Evolutionary conservation across 2,113 vertebrate species (phyloP).

Genomic region (Ophthalmotilapia sp.): DNA sequence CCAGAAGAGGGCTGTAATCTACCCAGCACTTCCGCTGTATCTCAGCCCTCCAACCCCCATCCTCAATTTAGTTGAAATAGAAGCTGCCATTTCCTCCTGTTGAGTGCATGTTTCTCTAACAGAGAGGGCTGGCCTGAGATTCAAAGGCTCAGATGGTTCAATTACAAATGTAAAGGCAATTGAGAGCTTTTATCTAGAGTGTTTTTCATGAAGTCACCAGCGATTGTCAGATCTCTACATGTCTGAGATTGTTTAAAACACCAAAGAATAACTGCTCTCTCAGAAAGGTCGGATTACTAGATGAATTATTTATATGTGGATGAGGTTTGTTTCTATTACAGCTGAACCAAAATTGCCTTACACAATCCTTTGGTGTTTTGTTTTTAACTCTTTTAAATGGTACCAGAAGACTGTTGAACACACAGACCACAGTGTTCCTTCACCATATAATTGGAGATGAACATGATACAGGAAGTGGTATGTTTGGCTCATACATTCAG

Average conservation of each 20-base stretch:
- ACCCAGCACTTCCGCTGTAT: neutral
- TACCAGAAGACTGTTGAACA: neutral
- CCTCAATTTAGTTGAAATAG: neutral
- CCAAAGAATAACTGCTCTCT: conserved; percentile 3
- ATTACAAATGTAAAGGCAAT: conserved; percentile 40
- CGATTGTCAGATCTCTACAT: conserved; percentile 28
- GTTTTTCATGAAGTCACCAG: conserved; percentile 35
- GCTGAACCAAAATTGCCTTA: conserved; percentile 8
- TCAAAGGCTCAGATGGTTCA: conserved; percentile 26
- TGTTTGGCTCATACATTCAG: neutral
- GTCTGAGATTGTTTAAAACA: conserved; percentile 6
- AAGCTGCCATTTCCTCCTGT: conserved; percentile 22
- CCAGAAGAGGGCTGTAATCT: neutral
- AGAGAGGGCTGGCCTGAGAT: neutral
- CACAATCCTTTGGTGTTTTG: neutral
- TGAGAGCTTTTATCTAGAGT: conserved; percentile 39
- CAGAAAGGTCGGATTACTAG: conserved; percentile 17
- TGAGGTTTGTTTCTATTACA: conserved; percentile 10
- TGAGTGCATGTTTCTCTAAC: conserved; percentile 5
- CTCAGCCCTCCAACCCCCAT: neutral
- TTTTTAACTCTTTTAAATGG: neutral
- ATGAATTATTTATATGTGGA: conserved; percentile 56
- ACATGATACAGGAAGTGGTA: neutral
- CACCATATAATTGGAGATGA: neutral
- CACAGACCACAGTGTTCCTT: neutral